These are phyloP conservation scores for Amphimallon solstitiale DNA, from an alignment of 2,888 invertebrate species.

Conservation along the genomic window DNA sequence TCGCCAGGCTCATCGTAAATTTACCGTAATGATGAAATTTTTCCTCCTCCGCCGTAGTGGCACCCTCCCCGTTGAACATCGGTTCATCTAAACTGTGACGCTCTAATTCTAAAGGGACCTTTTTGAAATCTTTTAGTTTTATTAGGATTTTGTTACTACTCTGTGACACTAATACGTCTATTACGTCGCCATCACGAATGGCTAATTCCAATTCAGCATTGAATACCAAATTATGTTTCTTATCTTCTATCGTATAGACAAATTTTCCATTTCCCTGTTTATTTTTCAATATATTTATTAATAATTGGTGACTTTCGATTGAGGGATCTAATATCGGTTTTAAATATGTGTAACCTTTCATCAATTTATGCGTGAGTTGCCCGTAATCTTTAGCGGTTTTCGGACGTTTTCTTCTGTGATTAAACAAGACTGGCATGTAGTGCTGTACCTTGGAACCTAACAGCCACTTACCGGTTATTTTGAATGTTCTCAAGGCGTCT, in stretches of 20 bases:
- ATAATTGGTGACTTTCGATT: slow-evolving; percentile 71
- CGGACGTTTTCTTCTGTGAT: slow-evolving; percentile 60
- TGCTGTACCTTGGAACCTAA: slow-evolving; percentile 81
- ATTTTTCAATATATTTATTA: slow-evolving; percentile 71
- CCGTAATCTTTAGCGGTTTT: slow-evolving; percentile 66
- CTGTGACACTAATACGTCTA: slow-evolving; percentile 80
- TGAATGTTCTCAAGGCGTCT: slow-evolving; percentile 82
- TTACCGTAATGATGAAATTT: slow-evolving; percentile 65
- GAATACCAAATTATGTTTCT: slow-evolving; percentile 79
- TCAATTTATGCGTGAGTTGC: slow-evolving; percentile 71
- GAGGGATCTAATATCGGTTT: slow-evolving; percentile 77
- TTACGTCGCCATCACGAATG: slow-evolving; percentile 79
- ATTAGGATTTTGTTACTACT: slow-evolving; percentile 79
- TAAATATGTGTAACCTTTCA: slow-evolving; percentile 79
- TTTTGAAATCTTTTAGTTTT: slow-evolving; percentile 77
- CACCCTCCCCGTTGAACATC: slow-evolving; percentile 78
- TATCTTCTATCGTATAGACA: slow-evolving; percentile 80
- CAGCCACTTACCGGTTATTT: slow-evolving; percentile 80
- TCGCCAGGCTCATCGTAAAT: slow-evolving; percentile 72
- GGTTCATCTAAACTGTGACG: slow-evolving; percentile 51
- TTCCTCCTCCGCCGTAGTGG: slow-evolving; percentile 69
- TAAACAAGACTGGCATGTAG: slow-evolving; percentile 80
- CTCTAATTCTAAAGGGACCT: slow-evolving; percentile 70
- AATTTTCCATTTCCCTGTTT: slow-evolving; percentile 70
- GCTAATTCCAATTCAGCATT: slow-evolving; percentile 79